Conservation (phyloP, 2,113 vertebrate species). For the Chauna torquata region DNA sequence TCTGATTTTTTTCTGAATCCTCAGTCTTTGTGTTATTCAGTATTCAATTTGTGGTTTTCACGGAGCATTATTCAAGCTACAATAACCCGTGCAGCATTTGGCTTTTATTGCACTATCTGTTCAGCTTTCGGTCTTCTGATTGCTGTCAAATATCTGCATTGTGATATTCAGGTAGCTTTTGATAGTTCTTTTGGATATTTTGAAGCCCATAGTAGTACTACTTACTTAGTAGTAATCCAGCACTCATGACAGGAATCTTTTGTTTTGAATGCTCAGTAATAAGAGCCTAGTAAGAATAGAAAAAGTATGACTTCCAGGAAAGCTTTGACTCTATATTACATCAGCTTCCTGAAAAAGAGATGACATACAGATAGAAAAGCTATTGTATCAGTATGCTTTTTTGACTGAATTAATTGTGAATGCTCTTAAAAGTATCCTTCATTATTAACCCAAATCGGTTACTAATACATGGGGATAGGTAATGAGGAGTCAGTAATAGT, state of each 20-base stretch:
- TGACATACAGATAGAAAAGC: background rate
- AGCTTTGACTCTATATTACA: background rate
- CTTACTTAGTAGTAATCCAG: background rate
- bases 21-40: background rate
- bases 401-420: background rate
- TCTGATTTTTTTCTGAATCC: background rate
- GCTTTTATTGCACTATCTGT: background rate
- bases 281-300: background rate
- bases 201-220: background rate
- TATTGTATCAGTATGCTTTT: background rate
- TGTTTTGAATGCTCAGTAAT: background rate
- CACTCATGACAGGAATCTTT: background rate
- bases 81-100: background rate
- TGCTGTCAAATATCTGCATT: background rate
- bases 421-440: background rate
- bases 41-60: background rate
- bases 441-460: background rate
- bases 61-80: background rate
- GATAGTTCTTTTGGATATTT: background rate
- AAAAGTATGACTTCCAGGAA: background rate
- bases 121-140: background rate
- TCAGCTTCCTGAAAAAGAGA: background rate
- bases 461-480: background rate
- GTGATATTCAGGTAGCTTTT: background rate
- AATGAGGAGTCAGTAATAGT: background rate